These are phyloP conservation scores for Varroa destructor DNA, from an alignment of 1,140 invertebrate genomes.

Conservation along the genomic window DNA sequence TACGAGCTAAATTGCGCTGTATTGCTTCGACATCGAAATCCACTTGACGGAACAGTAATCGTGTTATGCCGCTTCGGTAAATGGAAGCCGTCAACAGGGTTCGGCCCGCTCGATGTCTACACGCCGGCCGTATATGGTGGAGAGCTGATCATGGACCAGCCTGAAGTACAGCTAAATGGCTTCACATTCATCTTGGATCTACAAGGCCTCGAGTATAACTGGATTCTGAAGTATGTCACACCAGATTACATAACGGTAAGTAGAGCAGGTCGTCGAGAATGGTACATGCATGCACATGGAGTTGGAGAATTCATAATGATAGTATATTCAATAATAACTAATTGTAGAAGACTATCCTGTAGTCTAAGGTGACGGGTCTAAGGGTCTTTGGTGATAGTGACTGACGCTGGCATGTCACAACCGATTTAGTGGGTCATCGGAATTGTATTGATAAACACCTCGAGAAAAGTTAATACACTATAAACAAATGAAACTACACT, in stretches of 20 bases:
- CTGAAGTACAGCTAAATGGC: slow-evolving; percentile 18
- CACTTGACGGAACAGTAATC: background rate
- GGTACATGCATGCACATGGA: background rate
- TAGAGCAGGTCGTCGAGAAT: background rate
- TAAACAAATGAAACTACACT: too few relatives aligned
- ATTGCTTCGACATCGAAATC: slow-evolving; percentile 1
- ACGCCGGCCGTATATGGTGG: slow-evolving; percentile 18
- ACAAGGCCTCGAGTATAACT: slow-evolving; percentile 16
- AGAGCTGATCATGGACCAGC: slow-evolving; percentile 12
- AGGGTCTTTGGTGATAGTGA: too few relatives aligned
- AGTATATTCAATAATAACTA: too few relatives aligned
- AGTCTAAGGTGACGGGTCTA: too few relatives aligned
- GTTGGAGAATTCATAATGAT: too few relatives aligned
- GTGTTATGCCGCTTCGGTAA: slow-evolving; percentile 19
- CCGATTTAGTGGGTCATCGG: too few relatives aligned
- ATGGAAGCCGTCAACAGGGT: slow-evolving; percentile 2
- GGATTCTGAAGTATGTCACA: slow-evolving; percentile 16
- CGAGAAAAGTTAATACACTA: too few relatives aligned
- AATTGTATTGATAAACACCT: too few relatives aligned
- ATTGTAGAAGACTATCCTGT: too few relatives aligned
- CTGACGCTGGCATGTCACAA: too few relatives aligned
- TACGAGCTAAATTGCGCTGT: slow-evolving; percentile 6
- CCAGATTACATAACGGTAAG: slow-evolving; percentile 23
- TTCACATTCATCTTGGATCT: slow-evolving; percentile 13
- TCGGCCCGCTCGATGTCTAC: slow-evolving; percentile 9